These are phyloP conservation scores for Cricetomys ansorgei DNA, from an alignment of 2,113 vertebrate genomes.

Conservation along the genomic window DNA sequence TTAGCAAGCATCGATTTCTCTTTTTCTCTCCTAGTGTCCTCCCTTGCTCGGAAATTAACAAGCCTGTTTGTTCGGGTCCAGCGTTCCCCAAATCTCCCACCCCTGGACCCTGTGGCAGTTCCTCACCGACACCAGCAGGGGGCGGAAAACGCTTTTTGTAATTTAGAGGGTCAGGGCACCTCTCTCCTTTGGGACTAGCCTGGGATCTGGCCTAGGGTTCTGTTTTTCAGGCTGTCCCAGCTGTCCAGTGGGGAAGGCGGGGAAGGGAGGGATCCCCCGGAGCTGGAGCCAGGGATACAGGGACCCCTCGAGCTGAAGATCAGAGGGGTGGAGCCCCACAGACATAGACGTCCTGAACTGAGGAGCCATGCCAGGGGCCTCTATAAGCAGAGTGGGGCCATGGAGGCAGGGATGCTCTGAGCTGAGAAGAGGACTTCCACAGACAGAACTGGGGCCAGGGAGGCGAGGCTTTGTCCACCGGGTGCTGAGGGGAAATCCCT, in stretches of 20 bases:
- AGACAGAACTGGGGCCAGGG: neutral
- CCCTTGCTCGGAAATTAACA: neutral
- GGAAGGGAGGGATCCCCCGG: neutral
- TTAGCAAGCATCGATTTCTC: slow-evolving; percentile 73
- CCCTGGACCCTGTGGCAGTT: neutral
- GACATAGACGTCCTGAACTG: neutral
- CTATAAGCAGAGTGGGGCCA: neutral
- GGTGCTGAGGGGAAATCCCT: neutral
- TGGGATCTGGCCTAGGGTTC: neutral
- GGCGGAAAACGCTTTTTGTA: slow-evolving; percentile 53
- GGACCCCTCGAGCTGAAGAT: neutral
- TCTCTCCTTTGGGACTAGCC: neutral
- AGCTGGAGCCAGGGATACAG: neutral
- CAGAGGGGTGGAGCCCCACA: no score
- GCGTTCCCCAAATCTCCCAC: neutral
- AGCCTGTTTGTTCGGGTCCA: neutral
- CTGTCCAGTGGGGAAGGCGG: neutral
- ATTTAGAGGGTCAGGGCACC: neutral
- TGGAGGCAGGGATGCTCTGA: neutral
- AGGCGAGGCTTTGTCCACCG: neutral
- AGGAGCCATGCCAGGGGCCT: neutral
- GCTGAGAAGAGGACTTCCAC: neutral
- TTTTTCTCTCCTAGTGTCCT: neutral
- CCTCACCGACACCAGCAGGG: slow-evolving; percentile 55
- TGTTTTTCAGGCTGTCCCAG: neutral